Percentiles rank a stretch among this genome's conserved stretches.
Conservation (phyloP, 2,113 vertebrate genomes). For the Mustela lutreola region DNA sequence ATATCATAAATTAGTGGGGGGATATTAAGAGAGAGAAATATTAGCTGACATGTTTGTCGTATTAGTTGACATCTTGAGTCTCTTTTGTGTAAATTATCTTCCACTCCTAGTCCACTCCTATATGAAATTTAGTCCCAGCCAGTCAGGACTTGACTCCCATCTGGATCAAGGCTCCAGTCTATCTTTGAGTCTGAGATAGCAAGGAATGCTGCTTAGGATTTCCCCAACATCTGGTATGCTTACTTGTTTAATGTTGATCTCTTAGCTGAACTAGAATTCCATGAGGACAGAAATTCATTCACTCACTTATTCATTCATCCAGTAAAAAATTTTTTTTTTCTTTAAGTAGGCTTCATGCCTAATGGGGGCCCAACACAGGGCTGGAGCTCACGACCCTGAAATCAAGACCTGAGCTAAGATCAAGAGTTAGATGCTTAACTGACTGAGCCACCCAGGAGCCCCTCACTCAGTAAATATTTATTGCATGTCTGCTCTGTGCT, state of each 20-base stretch:
- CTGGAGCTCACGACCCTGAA: neutral
- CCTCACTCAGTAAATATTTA: neutral
- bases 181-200: neutral
- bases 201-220: neutral
- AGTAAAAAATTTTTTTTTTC: neutral
- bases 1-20: neutral
- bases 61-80: neutral
- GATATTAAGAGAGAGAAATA: neutral
- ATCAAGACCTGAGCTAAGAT: neutral
- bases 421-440: neutral
- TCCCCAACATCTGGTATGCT: neutral
- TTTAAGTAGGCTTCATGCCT: neutral
- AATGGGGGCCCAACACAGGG: neutral
- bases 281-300: neutral
- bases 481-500: neutral
- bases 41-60: constrained; percentile 40
- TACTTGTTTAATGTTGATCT: neutral
- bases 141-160: neutral
- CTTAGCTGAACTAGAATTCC: neutral
- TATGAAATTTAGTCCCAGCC: neutral
- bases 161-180: neutral
- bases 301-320: neutral
- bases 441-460: neutral
- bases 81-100: constrained; percentile 55
- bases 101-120: neutral